Base-by-base conservation (phyloP, 2,888 invertebrate genomes). In the Hermaeophaga mercurialis region DNA sequence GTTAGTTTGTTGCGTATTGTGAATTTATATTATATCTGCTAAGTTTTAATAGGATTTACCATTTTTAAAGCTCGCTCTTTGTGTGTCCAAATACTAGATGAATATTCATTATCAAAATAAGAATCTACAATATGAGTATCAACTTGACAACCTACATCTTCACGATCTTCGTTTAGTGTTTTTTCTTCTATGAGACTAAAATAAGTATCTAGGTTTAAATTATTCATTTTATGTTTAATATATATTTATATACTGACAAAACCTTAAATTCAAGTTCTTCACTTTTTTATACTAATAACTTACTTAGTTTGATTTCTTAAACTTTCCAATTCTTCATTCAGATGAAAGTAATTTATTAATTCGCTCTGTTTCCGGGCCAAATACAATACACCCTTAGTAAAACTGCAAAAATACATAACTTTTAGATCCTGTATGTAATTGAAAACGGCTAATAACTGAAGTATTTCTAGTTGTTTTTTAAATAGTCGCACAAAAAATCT, bases 1-100 rank as follows among this genome's bases (percentile, higher is more conserved):
- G n/a, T n/a, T n/a, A n/a, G n/a, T n/a, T n/a, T n/a, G n/a, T n/a
- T n/a, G n/a, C n/a, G n/a, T n/a, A n/a, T n/a, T n/a, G n/a, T n/a
- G n/a, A n/a, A n/a, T n/a, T n/a, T n/a, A n/a, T n/a, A n/a, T n/a
- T n/a, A n/a, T n/a, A n/a, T n/a, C n/a, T n/a, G n/a, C n/a, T n/a
- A n/a, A n/a, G n/a, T n/a, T n/a, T n/a, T n/a, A n/a, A n/a, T n/a
- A n/a, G n/a, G n/a, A 63, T 67, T 72, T 75, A 90, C 90, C 82
- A 91, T 80, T 75, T 86, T 84, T 41, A 94, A 84, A 3, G 93
- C 93, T 65, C 85, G 81, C 54, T 88, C 78, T 68, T 91, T 87
- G 75, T 89, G 83, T 65, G 91, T 88, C 95, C 94, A 95, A 47
- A 91, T 80, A 74, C 91, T 91, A 85, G 90, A 91, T 1, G 84